Base-by-base conservation (phyloP, 2,113 vertebrate genomes). In the Prunella fulvescens region DNA sequence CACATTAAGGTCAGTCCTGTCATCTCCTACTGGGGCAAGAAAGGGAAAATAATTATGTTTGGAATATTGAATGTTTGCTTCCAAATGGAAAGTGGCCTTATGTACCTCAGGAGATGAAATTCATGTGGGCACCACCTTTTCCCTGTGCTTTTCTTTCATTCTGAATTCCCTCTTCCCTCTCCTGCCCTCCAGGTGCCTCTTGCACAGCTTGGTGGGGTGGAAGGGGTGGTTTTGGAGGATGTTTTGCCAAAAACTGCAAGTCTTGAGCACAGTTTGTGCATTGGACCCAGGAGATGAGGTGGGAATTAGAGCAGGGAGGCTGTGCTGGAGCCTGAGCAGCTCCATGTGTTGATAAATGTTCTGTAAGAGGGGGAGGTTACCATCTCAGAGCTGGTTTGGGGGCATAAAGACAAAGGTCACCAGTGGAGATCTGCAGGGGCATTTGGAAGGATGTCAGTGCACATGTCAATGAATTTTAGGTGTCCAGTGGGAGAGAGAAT, bases 1-100 rank as follows among this genome's bases (percentile, higher is more conserved):
- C 99, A 99, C 88, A 99, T 99, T 81, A 99, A 99, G 99, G 99
- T 99, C 92, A 98, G 98, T 93, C 39, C 81, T 58, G 9, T 67
- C 2, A 0, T 18, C 39, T 79, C 40, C 42, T 35, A 2, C 39
- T 47, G 37, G 39, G 69, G 20, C 8, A 19, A 14, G 39, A 65
- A 42, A 6, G 5, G 39, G 39, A 39, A 56, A 62, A 42, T 40
- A 19, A 35, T 50, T 33, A 12, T 1, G 1, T 42, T 58, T 82
- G 70, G 44, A 50, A 29, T 48, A 28, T 24, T 25, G 37, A 22
- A 16, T 31, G 4, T 81, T 90, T 35, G 6, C 10, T 47, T 73
- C 33, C 40, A 50, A 40, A 8, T 47, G 58, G 28, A 19, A 50
- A 10, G 10, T 29, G 48, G 17, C 31, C 20, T 70, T 15, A 24